A percentile compares a stretch with the other conserved stretches of the same genome.
phyloP scores from a whole-genome alignment of 1,140 invertebrate species.

The Polypedilum pembai region DNA sequence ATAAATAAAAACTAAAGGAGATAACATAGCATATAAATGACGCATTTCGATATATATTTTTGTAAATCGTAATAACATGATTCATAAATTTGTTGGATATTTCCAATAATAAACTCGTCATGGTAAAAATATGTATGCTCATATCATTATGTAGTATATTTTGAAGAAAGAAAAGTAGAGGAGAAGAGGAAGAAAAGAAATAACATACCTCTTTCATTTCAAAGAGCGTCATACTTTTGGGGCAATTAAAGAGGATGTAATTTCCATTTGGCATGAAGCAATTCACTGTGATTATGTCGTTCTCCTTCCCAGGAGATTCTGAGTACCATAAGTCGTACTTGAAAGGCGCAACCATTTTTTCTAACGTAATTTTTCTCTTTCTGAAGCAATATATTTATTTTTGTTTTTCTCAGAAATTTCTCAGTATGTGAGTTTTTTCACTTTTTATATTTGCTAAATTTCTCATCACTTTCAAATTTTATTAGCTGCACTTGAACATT shows the following conservation, averaged over 20 bases:
- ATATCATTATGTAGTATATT: background rate
- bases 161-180: background rate
- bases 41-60: slow-evolving; percentile 35
- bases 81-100: slow-evolving; percentile 32
- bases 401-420: slow-evolving; percentile 24
- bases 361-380: background rate
- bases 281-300: slow-evolving; percentile 58
- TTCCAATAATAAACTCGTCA: slow-evolving; percentile 8
- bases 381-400: slow-evolving; percentile 5
- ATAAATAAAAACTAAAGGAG: background rate
- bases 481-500: background rate
- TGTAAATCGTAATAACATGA: slow-evolving; percentile 31
- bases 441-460: background rate
- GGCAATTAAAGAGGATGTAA: slow-evolving; percentile 60
- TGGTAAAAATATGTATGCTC: background rate
- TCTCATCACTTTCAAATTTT: background rate
- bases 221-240: slow-evolving; percentile 62
- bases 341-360: slow-evolving; percentile 1
- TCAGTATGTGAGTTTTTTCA: background rate
- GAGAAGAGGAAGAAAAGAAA: too few relatives aligned
- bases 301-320: slow-evolving; percentile 16
- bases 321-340: background rate
- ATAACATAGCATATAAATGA: slow-evolving; percentile 36
- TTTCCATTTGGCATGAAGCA: slow-evolving; percentile 82
- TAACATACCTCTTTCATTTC: slow-evolving; percentile 75